Conservation (phyloP, 2,797 vertebrate genomes). For the Gambusia yucatana region DNA sequence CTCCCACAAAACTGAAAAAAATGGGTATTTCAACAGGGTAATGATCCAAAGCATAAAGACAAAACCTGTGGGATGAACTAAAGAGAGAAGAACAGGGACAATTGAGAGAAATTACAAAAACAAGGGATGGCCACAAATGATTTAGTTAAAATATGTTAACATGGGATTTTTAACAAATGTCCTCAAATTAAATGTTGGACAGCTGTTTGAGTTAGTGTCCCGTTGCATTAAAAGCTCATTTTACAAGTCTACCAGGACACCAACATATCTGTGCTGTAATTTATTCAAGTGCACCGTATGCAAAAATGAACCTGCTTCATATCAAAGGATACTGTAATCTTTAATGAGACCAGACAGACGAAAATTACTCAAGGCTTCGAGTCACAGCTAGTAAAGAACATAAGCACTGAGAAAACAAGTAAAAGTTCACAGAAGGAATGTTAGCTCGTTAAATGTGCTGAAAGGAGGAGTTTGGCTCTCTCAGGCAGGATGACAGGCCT, state of each 20-base stretch:
- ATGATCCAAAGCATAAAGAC: not conserved
- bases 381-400: slow-evolving; percentile 23
- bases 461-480: slow-evolving; percentile 40
- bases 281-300: not conserved
- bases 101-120: not conserved
- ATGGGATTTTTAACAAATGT: not conserved
- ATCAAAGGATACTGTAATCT: not conserved
- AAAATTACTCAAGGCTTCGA: slow-evolving; percentile 41
- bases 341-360: slow-evolving; percentile 26
- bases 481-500: slow-evolving; percentile 30
- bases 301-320: not conserved
- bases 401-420: slow-evolving; percentile 39
- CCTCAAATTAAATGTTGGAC: not conserved
- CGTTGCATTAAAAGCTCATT: not conserved
- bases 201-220: not conserved
- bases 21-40: not conserved
- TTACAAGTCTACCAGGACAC: not conserved
- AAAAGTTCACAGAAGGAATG: slow-evolving; percentile 62
- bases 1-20: not conserved
- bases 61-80: not conserved
- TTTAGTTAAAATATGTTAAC: not conserved
- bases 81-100: not conserved
- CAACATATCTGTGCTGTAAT: not conserved
- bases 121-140: not conserved
- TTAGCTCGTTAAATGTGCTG: slow-evolving; percentile 64